Evolutionary conservation across 2,888 invertebrate genomes (phyloP).

Genomic region (Morpho achilles): DNA sequence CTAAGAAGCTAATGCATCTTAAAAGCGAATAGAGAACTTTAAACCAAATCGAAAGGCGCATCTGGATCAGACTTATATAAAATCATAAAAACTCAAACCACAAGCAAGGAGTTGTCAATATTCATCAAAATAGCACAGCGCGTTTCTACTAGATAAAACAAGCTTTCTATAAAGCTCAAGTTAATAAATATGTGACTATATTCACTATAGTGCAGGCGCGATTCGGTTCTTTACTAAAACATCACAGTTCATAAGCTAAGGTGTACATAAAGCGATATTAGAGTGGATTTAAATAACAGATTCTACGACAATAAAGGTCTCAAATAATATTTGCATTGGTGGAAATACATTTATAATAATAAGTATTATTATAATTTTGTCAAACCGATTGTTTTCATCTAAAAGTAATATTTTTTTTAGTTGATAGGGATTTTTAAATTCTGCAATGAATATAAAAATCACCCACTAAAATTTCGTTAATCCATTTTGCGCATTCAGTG

Average conservation of each 20-base stretch:
- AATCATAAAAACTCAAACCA: conserved; percentile 24
- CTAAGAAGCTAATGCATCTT: conserved; percentile 69
- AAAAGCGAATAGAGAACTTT: conserved; percentile 69
- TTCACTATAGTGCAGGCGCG: conserved; percentile 20
- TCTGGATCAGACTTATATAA: conserved; percentile 19
- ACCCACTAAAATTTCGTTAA: conserved; percentile 64
- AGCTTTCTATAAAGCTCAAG: conserved; percentile 47
- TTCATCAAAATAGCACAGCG: conserved; percentile 22
- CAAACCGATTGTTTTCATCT: conserved; percentile 25
- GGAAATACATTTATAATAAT: background rate
- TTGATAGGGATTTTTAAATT: conserved; percentile 75
- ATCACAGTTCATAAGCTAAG: conserved; percentile 72
- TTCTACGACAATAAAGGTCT: background rate
- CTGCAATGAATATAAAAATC: conserved; percentile 66
- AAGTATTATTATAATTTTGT: too few relatives aligned
- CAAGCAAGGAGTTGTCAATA: conserved; percentile 26
- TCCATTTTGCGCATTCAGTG: conserved; percentile 56
- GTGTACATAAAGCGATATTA: conserved; percentile 50
- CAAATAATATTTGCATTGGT: conserved; percentile 20
- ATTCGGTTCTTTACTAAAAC: conserved; percentile 38
- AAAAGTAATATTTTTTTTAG: conserved; percentile 54
- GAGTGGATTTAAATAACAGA: too few relatives aligned
- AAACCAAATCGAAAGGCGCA: conserved; percentile 13
- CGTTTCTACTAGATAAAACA: conserved; percentile 33
- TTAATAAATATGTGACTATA: conserved; percentile 57